A percentile compares a stretch with the other conserved stretches of the same genome.
These are phyloP conservation scores for Pelusios castaneus DNA, from an alignment of 2,113 vertebrate species.

Conservation along the genomic window DNA sequence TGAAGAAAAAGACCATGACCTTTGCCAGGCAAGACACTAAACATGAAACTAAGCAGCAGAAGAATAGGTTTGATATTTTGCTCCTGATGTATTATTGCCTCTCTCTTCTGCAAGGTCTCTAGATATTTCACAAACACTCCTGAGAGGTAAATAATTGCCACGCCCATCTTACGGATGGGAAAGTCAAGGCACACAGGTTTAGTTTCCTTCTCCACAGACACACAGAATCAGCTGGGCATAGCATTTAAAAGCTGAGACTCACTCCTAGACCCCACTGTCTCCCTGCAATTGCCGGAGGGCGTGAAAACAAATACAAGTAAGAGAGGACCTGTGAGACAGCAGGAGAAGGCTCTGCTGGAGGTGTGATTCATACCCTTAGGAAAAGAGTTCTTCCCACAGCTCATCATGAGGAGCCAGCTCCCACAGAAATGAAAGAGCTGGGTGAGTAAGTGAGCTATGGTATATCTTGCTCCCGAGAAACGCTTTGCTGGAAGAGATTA, in stretches of 20 bases:
- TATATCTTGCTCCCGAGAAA: neutral
- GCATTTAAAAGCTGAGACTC: neutral
- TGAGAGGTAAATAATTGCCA: neutral
- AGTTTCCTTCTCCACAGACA: neutral
- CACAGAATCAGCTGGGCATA: neutral
- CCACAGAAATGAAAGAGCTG: neutral
- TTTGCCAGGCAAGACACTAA: neutral
- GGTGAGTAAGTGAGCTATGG: neutral
- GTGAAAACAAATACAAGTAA: neutral
- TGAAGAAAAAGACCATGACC: accelerated
- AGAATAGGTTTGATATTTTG: neutral
- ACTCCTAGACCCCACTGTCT: accelerated
- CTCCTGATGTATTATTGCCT: neutral
- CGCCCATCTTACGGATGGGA: neutral
- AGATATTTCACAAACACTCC: neutral
- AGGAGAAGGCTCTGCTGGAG: neutral
- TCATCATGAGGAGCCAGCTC: neutral
- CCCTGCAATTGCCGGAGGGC: neutral
- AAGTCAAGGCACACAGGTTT: accelerated
- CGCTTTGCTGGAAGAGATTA: accelerated
- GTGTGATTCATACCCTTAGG: constrained; percentile 58
- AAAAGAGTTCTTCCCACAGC: constrained; percentile 31
- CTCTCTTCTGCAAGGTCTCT: neutral
- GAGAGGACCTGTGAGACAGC: accelerated
- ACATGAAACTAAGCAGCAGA: neutral